Base-by-base conservation (phyloP, 2,797 vertebrate species). In the Crax fasciolata region DNA sequence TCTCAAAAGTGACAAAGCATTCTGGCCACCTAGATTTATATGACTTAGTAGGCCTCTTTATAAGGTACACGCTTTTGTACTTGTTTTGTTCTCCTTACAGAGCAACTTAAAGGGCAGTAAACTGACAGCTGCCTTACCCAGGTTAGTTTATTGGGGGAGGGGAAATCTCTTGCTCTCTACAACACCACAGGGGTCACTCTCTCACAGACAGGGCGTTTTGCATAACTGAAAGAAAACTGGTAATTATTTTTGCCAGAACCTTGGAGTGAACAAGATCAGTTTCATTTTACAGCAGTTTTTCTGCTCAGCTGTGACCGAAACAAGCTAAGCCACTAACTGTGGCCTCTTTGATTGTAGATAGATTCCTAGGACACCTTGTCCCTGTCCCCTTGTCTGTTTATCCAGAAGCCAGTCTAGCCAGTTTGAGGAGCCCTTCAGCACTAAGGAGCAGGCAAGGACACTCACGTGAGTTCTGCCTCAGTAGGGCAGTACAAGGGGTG, bases 401-500 rank as follows among this genome's bases (percentile, higher is more conserved):
- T 86, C 70, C 39, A 84, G 72, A 90, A 96, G 63, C 94, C 67
- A 67, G 96, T 95, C 80, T 43, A 71, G 68, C 95, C 61, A 80
- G 88, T 93, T 96, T 87, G 59, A 61, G 72, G 59, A 76, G 52
- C 44, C 66, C 48, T 87, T 77, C 35, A 63, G 59, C 41, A 18
- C 57, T 79, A 38, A 25, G 27, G 2, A 32, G 23, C 32, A 23
- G n/a, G 20, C 55, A 32, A 9, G n/a, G n/a, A 23, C 0, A 0
- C 38, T 79, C 3, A 1, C 3, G 30, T 39, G 67, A n/a, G 15
- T 94, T 90, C 41, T 82, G 63, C 63, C 38, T 87, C 41, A 41
- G 39, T 13, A 41, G 73, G 27, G 46, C 54, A 48, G 38, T 30
- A 5, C 16, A 71, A 51, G n/a, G 55, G 44, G 32, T 84, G 32